Evolutionary conservation across 2,113 vertebrate genomes (phyloP).

Genomic region (Semicossyphus pulcher): DNA sequence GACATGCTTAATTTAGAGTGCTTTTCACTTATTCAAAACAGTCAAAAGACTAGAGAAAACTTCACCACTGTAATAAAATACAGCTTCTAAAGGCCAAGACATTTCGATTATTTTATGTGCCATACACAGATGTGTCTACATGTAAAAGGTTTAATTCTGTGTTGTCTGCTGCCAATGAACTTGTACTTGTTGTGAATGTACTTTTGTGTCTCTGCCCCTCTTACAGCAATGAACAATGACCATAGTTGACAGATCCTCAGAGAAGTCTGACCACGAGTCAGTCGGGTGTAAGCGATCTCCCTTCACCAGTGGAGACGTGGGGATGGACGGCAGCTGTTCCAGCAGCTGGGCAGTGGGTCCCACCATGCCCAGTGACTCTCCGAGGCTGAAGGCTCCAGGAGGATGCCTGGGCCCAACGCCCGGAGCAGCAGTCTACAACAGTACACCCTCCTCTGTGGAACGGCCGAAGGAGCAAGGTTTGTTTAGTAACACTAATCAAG

Average conservation of each 20-base stretch:
- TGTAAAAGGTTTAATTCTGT: too few species aligned
- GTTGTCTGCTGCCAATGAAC: too few species aligned
- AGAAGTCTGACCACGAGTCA: conserved; percentile 91
- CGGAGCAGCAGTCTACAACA: conserved; percentile 90
- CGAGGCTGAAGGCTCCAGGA: conserved; percentile 85
- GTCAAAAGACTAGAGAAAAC: background rate
- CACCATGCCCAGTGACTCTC: conserved; percentile 84
- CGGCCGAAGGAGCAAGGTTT: conserved; percentile 91
- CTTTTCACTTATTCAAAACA: background rate
- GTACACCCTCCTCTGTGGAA: conserved; percentile 83
- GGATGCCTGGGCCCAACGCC: conserved; percentile 88
- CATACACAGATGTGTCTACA: background rate
- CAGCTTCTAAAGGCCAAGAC: background rate
- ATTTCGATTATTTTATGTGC: background rate
- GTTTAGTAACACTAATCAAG: conserved; percentile 5
- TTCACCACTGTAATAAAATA: background rate
- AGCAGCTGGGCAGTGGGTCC: conserved; percentile 89
- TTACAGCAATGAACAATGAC: conserved; percentile 97
- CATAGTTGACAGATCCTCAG: conserved; percentile 95
- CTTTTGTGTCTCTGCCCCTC: conserved; percentile 16
- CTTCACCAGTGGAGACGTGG: conserved; percentile 87
- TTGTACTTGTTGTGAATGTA: too few species aligned
- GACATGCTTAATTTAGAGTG: background rate
- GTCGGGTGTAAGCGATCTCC: conserved; percentile 88
- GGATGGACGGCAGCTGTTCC: conserved; percentile 90